Conservation (phyloP, 2,113 vertebrate species). For the Arizona elegans region DNA sequence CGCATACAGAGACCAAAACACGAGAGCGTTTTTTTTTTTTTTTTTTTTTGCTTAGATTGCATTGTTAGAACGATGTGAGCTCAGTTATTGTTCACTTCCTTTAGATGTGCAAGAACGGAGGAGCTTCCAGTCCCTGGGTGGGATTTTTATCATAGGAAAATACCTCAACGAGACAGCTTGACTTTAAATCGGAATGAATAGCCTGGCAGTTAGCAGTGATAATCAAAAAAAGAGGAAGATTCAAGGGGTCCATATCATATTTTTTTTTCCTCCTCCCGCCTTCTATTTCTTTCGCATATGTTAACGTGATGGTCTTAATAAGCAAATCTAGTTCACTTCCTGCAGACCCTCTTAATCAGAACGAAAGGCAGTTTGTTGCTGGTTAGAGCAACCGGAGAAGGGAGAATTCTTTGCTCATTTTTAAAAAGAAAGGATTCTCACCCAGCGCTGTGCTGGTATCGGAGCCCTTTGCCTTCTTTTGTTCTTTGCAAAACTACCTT, state of each 20-base stretch:
- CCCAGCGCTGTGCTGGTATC: background rate
- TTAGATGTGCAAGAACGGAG: slow-evolving; percentile 25
- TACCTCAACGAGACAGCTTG: background rate
- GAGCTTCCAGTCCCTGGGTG: slow-evolving; percentile 22
- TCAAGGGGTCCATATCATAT: background rate
- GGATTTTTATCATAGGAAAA: slow-evolving; percentile 15
- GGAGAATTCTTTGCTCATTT: background rate
- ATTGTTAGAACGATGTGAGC: background rate
- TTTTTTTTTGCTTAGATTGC: background rate
- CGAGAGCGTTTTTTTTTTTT: background rate
- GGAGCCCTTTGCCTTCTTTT: background rate
- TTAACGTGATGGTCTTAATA: background rate
- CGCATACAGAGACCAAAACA: background rate
- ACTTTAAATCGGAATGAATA: background rate
- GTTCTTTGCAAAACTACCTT: background rate
- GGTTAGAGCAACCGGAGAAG: background rate
- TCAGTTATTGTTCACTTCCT: background rate
- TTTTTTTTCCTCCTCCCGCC: accelerated
- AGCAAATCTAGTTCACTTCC: background rate
- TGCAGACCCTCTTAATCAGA: background rate
- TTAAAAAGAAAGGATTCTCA: background rate
- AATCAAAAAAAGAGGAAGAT: background rate
- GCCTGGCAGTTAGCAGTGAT: accelerated
- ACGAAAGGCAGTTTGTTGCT: slow-evolving; percentile 19
- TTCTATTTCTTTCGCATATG: background rate